These are phyloP conservation scores for Andrena dorsata DNA, from an alignment of 2,888 invertebrate genomes.

Conservation along the genomic window DNA sequence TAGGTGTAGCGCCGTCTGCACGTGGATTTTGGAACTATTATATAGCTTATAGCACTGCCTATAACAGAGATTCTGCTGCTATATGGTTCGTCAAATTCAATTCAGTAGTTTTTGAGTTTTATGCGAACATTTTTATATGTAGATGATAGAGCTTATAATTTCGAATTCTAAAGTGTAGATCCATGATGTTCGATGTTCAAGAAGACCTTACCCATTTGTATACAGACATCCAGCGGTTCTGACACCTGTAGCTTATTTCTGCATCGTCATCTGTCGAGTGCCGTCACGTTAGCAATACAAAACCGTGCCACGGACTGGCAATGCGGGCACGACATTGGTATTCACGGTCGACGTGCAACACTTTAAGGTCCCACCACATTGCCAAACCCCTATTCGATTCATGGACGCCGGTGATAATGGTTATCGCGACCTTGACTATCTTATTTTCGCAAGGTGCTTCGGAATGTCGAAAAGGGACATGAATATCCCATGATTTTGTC, in stretches of 20 bases:
- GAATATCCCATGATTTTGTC: not conserved
- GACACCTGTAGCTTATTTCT: conserved; percentile 8
- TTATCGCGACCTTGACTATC: conserved; percentile 40
- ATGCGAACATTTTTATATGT: not conserved
- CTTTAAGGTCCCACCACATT: conserved; percentile 75
- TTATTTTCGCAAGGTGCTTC: conserved; percentile 18
- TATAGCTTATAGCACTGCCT: too few species aligned
- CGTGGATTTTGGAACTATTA: too few species aligned
- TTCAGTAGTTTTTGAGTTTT: too few species aligned
- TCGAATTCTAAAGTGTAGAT: too few species aligned
- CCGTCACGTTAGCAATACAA: conserved; percentile 27
- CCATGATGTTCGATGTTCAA: not conserved
- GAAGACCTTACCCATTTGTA: not conserved
- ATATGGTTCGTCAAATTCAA: too few species aligned
- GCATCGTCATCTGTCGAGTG: conserved; percentile 40
- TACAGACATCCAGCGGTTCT: not conserved
- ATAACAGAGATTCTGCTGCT: too few species aligned
- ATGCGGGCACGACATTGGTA: conserved; percentile 78
- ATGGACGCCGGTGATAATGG: conserved; percentile 50
- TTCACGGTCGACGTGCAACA: conserved; percentile 70
- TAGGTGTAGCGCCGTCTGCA: too few species aligned
- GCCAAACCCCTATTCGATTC: conserved; percentile 68
- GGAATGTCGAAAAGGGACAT: not conserved
- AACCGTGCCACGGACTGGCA: conserved; percentile 37
- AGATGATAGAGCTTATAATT: not conserved